Base-by-base conservation (phyloP, 2,888 invertebrate genomes). In the Thymelicus acteon region DNA sequence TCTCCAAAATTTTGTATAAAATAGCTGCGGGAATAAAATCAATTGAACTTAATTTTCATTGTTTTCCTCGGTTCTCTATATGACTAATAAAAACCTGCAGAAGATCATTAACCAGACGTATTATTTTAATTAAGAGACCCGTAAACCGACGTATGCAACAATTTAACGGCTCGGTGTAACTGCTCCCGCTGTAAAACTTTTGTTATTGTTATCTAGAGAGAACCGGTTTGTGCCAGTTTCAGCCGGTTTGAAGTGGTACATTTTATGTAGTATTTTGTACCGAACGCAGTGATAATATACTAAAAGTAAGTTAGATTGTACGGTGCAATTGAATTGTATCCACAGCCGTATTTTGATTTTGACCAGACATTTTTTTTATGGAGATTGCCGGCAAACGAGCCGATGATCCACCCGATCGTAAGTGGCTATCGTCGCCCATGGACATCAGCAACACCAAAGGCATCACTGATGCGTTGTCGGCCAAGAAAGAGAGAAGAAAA, bases 181-280 rank as follows among this genome's bases (percentile, higher is more conserved):
- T 78, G 75, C 75, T 71, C 74, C 64, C 72, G 75, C 78, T 78
- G 76, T 76, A 75, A 81, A 81, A 80, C 44, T 78, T 76, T 70
- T 72, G 73, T 77, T 54, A 54, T 24, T 24, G 24, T 24, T 54
- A 24, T 24, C 54, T 24, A 24, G 54, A 10, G 6, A 52, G 54
- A 54, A 54, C 19, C 19, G 13, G 52, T 19, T 52, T 19, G 7
- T 1, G 10, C 52, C 52, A 8, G 52, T 52, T 52, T 52, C 8
- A 52, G 8, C 13, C 19, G 49, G 52, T 52, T 40, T 40, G 8
- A 40, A 40, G 40, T 8, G 40, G 8, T 52, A 52, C 52, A 19
- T 52, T 52, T 52, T 52, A 52, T 19, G 52, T 19, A 6, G 52
- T 15, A 6, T 19, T 19, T 52, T 19, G 52, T 19, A 52, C 19